Percentiles rank a stretch among this genome's conserved stretches.
phyloP scores from a whole-genome alignment of 2,888 invertebrate species.

The Apamea sordens region DNA sequence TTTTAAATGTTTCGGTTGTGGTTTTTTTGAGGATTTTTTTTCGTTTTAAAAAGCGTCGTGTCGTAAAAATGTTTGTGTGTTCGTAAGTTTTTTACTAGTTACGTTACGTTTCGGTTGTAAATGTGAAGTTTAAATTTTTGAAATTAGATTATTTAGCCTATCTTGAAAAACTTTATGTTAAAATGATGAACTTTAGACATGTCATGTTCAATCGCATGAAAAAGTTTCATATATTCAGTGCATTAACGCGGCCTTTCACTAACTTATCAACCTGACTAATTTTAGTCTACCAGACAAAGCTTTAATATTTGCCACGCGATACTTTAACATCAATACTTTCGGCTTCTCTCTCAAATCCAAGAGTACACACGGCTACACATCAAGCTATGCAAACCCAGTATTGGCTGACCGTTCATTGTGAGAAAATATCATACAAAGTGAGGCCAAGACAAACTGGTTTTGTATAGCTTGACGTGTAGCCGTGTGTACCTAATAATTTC shows the following conservation, averaged over 20 bases:
- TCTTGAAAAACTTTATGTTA: constrained; percentile 13
- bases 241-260: constrained; percentile 33
- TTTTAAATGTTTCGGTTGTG: constrained; percentile 77
- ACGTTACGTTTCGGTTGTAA: constrained; percentile 56
- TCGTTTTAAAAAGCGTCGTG: constrained; percentile 52
- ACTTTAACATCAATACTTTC: constrained; percentile 24
- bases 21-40: constrained; percentile 57
- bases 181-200: constrained; percentile 7
- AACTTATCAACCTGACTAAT: constrained; percentile 24
- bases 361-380: no score
- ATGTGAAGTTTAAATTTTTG: constrained; percentile 59
- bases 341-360: neutral
- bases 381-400: no score
- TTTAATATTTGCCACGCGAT: constrained; percentile 49
- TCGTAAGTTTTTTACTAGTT: constrained; percentile 55
- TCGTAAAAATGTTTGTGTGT: constrained; percentile 60
- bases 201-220: constrained; percentile 19
- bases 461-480: no score
- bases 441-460: no score
- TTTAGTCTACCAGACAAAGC: constrained; percentile 31
- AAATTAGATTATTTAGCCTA: constrained; percentile 27
- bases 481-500: no score
- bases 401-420: no score
- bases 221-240: constrained; percentile 16
- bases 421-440: no score